phyloP scores from a whole-genome alignment of 2,888 invertebrate species.

The Timema cristinae region DNA sequence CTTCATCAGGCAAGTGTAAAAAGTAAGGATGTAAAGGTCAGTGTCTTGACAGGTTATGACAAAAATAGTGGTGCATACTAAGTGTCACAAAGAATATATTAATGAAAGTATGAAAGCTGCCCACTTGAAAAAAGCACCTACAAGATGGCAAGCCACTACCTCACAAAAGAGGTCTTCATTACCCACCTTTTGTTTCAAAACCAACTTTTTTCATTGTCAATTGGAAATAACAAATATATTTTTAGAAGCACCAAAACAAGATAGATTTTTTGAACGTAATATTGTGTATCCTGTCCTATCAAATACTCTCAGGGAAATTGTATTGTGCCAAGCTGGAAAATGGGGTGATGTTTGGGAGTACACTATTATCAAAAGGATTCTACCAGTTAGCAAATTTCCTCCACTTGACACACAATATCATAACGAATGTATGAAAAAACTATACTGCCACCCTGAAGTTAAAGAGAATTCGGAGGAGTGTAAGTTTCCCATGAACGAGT shows the following conservation, averaged over 20 bases:
- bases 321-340: neutral
- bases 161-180: neutral
- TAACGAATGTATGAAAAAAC: neutral
- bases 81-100: neutral
- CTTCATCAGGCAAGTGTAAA: neutral
- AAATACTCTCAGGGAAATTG: neutral
- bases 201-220: neutral
- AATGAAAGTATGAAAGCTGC: neutral
- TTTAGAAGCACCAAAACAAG: constrained; percentile 19
- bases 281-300: neutral
- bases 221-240: neutral
- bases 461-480: neutral
- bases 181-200: neutral
- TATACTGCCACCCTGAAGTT: neutral
- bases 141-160: neutral
- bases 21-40: neutral
- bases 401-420: constrained; percentile 23
- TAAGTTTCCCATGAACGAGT: neutral
- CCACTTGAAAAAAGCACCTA: neutral
- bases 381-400: constrained; percentile 17
- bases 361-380: neutral
- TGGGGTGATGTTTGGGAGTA: neutral
- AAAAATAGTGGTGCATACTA: neutral
- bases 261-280: neutral
- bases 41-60: neutral